phyloP scores from a whole-genome alignment of 2,888 invertebrate genomes.

The Boloria selene region DNA sequence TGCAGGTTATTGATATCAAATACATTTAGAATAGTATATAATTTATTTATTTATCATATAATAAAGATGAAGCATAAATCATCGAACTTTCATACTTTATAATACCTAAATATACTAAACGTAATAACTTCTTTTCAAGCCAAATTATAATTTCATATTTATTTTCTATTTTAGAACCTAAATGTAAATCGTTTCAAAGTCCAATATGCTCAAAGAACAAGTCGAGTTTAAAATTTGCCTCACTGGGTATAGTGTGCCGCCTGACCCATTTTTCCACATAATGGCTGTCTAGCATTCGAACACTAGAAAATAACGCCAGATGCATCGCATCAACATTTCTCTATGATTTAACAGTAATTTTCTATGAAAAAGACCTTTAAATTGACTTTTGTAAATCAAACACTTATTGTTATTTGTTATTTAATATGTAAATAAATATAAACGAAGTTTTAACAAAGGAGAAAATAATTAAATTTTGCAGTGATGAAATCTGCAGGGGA shows the following conservation, averaged over 20 bases:
- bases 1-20: too few species aligned
- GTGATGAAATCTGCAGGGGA: neutral
- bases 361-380: neutral
- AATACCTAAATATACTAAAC: too few species aligned
- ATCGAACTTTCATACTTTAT: too few species aligned
- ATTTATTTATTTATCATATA: too few species aligned
- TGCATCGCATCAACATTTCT: conserved; percentile 27
- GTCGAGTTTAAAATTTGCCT: conserved; percentile 42
- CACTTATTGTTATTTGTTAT: too few species aligned
- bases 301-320: conserved; percentile 36
- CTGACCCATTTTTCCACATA: conserved; percentile 42
- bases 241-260: conserved; percentile 37
- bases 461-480: neutral
- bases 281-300: conserved; percentile 35
- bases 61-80: too few species aligned
- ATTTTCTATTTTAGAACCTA: conserved; percentile 4
- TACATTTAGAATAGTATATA: too few species aligned
- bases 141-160: too few species aligned
- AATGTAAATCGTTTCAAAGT: conserved; percentile 18
- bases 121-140: too few species aligned
- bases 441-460: neutral
- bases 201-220: conserved; percentile 32
- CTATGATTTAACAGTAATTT: conserved; percentile 17
- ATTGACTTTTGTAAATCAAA: neutral
- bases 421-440: neutral